Evolutionary conservation across 2,888 invertebrate genomes (phyloP).

Genomic region (Lepidochrysops patricia): DNA sequence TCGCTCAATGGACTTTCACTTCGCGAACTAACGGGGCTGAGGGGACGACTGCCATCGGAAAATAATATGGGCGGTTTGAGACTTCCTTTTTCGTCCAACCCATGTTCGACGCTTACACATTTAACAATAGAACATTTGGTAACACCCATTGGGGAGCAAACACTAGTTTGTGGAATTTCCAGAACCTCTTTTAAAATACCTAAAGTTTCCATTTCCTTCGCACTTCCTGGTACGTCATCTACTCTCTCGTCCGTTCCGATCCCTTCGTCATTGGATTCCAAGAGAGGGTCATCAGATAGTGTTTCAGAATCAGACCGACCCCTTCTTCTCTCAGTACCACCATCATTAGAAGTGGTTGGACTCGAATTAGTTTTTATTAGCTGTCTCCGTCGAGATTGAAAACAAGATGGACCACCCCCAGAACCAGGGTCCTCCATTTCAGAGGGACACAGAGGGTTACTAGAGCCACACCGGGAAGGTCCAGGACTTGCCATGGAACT

Average conservation of each 20-base stretch:
- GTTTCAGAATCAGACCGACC: slow-evolving; percentile 84
- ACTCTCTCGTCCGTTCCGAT: slow-evolving; percentile 85
- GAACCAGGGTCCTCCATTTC: slow-evolving; percentile 84
- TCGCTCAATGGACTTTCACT: slow-evolving; percentile 87
- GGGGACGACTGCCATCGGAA: slow-evolving; percentile 72
- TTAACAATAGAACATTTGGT: slow-evolving; percentile 72
- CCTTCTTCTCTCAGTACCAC: slow-evolving; percentile 67
- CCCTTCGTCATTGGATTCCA: slow-evolving; percentile 85
- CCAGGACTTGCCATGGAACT: slow-evolving; percentile 91
- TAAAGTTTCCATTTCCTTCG: slow-evolving; percentile 74
- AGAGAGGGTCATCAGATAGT: slow-evolving; percentile 79
- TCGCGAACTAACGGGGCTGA: slow-evolving; percentile 84
- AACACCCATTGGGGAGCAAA: slow-evolving; percentile 64
- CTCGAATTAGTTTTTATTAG: slow-evolving; percentile 76
- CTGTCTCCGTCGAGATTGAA: slow-evolving; percentile 75
- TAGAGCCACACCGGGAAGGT: slow-evolving; percentile 86
- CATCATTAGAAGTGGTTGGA: slow-evolving; percentile 57
- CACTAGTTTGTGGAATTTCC: slow-evolving; percentile 57
- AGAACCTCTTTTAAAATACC: slow-evolving; percentile 58
- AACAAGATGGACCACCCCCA: slow-evolving; percentile 68
- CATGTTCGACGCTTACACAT: slow-evolving; percentile 72
- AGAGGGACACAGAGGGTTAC: slow-evolving; percentile 83
- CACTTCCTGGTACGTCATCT: slow-evolving; percentile 81
- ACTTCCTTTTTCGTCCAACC: slow-evolving; percentile 62
- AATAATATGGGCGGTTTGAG: slow-evolving; percentile 70